Conservation (phyloP, 2,113 vertebrate genomes). For the Bos javanicus region DNA sequence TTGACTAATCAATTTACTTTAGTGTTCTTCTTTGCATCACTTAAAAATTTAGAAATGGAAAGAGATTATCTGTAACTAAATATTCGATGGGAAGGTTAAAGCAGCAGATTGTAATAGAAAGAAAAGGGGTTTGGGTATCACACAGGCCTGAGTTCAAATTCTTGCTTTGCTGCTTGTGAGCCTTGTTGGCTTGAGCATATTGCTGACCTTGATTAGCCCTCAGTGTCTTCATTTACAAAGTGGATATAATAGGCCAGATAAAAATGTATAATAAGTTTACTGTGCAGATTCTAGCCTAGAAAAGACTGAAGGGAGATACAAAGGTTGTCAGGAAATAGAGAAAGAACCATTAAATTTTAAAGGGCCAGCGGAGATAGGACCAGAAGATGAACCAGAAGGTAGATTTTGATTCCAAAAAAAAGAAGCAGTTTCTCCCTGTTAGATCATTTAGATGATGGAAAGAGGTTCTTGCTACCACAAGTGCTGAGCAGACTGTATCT, state of each 20-base stretch:
- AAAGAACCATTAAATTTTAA: neutral
- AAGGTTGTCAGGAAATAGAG: neutral
- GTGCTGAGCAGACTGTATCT: neutral
- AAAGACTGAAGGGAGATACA: neutral
- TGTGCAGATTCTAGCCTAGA: neutral
- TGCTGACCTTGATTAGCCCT: neutral
- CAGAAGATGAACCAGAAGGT: neutral
- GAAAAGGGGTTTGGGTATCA: neutral
- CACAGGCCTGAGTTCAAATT: neutral
- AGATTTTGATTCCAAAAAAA: neutral
- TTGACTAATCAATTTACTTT: neutral
- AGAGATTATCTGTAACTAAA: slow-evolving; percentile 19
- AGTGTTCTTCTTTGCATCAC: neutral
- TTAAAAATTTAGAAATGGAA: slow-evolving; percentile 4
- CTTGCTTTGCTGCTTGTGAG: neutral
- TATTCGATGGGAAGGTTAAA: neutral
- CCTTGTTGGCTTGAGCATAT: neutral
- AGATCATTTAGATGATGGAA: neutral
- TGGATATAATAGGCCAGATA: neutral
- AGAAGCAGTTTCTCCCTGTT: neutral
- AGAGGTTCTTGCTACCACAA: neutral
- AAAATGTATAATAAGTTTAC: neutral
- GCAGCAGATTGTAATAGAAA: neutral
- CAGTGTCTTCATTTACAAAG: neutral
- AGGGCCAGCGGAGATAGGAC: neutral